A percentile compares a stretch with the other conserved stretches of the same genome.
phyloP scores from a whole-genome alignment of 2,797 vertebrate genomes.

The Sphenodon punctatus region DNA sequence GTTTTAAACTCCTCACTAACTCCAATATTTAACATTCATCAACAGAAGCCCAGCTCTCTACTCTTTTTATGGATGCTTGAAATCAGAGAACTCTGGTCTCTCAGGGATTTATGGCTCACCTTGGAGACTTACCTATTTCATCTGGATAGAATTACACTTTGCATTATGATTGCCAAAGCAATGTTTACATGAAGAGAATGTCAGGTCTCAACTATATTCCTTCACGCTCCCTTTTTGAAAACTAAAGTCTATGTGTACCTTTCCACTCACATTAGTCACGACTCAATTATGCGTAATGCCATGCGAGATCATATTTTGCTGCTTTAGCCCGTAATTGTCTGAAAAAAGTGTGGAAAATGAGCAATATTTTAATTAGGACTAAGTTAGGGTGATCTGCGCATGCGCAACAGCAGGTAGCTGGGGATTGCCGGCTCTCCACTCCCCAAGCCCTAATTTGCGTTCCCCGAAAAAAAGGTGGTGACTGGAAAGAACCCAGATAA shows the following conservation, averaged over 20 bases:
- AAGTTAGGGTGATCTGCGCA: no score
- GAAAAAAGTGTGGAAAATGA: no score
- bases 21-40: neutral
- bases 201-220: neutral
- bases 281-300: no score
- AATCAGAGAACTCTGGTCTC: neutral
- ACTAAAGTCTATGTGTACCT: neutral
- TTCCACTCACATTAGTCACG: neutral
- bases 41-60: neutral
- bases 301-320: no score
- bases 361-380: no score
- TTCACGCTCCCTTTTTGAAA: neutral
- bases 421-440: no score
- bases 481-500: no score
- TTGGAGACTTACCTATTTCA: neutral
- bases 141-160: neutral
- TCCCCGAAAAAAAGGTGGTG: no score
- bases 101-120: neutral
- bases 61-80: neutral
- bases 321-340: no score
- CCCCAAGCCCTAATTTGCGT: no score
- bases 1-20: neutral
- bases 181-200: neutral
- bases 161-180: neutral
- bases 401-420: no score